Evolutionary conservation across 1,140 invertebrate species (phyloP).

Genomic region (Sitophilus oryzae): DNA sequence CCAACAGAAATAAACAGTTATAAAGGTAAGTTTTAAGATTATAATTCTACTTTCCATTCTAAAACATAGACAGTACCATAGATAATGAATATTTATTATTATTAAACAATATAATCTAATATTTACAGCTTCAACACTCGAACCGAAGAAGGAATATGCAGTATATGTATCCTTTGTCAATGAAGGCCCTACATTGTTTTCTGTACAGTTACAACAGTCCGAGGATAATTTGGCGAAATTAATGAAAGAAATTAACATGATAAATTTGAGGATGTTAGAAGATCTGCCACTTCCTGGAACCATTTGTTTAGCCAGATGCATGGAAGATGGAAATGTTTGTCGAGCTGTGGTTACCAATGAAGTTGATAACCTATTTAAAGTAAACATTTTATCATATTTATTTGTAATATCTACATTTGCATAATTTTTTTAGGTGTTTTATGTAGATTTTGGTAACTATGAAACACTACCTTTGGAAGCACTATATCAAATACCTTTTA

Average conservation of each 20-base stretch:
- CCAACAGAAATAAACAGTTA: constrained; percentile 30
- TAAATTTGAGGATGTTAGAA: constrained; percentile 52
- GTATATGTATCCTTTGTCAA: constrained; percentile 67
- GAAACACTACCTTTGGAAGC: constrained; percentile 61
- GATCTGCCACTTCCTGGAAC: constrained; percentile 62
- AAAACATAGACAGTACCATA: neutral
- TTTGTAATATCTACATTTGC: neutral
- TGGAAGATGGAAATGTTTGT: constrained; percentile 57
- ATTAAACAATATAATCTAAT: neutral
- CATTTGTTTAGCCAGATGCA: constrained; percentile 63
- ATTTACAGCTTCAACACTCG: constrained; percentile 24
- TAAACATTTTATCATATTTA: constrained; percentile 17
- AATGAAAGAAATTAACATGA: constrained; percentile 59
- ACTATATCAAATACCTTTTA: constrained; percentile 65
- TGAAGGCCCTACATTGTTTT: constrained; percentile 68
- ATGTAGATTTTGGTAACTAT: constrained; percentile 72
- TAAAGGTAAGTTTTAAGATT: constrained; percentile 24
- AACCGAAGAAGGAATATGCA: constrained; percentile 51
- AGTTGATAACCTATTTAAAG: constrained; percentile 47
- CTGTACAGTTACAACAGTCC: constrained; percentile 58
- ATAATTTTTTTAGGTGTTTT: constrained; percentile 58
- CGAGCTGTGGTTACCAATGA: constrained; percentile 66
- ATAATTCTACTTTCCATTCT: neutral
- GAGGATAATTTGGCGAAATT: constrained; percentile 54
- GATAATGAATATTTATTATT: neutral